phyloP scores from a whole-genome alignment of 1,140 invertebrate genomes.

The Drosophila carrolli region DNA sequence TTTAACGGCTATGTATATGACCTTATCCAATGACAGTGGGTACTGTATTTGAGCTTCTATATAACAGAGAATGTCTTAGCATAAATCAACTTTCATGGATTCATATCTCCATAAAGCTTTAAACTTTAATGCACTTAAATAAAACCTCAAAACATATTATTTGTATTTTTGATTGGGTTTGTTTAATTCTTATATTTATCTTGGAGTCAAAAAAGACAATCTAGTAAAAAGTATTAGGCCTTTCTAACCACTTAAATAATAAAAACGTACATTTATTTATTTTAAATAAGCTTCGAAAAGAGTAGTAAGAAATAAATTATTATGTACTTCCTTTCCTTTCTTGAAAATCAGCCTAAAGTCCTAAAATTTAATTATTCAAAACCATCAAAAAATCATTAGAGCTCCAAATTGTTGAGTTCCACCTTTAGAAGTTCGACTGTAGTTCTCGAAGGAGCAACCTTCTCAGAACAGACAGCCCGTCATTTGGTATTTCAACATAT shows the following conservation, averaged over 20 bases:
- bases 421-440: not conserved
- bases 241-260: no score
- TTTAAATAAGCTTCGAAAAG: no score
- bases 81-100: no score
- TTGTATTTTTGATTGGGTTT: no score
- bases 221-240: no score
- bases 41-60: not conserved
- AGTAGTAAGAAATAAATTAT: no score
- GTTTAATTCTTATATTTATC: no score
- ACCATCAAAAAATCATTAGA: not conserved
- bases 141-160: not conserved
- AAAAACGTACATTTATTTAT: not conserved
- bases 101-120: no score
- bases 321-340: no score
- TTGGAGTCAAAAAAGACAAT: no score
- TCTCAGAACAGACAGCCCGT: slow-evolving; percentile 51
- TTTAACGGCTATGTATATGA: slow-evolving; percentile 11
- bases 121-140: not conserved
- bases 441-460: slow-evolving; percentile 29
- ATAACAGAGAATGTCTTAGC: not conserved
- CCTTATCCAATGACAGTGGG: not conserved
- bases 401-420: not conserved
- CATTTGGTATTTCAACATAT: slow-evolving; percentile 52
- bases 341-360: no score
- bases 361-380: not conserved